phyloP scores from a whole-genome alignment of 2,113 vertebrate genomes.

The Taxidea taxus region DNA sequence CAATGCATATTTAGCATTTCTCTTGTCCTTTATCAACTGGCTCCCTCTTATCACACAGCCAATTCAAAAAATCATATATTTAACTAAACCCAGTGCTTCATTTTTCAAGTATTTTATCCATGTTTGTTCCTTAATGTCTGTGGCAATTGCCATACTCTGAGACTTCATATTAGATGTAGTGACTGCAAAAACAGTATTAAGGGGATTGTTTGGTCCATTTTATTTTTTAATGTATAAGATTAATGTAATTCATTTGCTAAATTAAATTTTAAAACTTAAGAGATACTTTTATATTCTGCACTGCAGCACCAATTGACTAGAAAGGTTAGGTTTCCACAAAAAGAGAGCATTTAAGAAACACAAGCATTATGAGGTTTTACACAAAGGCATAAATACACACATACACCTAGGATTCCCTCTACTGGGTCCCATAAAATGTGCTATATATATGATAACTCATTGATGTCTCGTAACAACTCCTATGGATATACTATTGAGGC shows the following conservation, averaged over 20 bases:
- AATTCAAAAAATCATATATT: constrained; percentile 87
- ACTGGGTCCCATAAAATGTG: not conserved
- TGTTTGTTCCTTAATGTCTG: constrained; percentile 53
- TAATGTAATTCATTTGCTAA: not conserved
- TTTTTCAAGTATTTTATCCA: constrained; percentile 68
- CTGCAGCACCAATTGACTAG: not conserved
- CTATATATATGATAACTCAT: not conserved
- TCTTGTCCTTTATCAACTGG: constrained; percentile 84
- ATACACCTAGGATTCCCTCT: not conserved
- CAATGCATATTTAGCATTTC: constrained; percentile 87
- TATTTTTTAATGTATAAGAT: not conserved
- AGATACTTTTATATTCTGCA: not conserved
- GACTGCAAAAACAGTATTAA: not conserved
- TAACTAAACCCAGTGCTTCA: constrained; percentile 64
- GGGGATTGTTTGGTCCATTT: not conserved
- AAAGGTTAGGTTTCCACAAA: not conserved
- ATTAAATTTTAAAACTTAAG: constrained; percentile 23
- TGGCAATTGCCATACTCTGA: not conserved
- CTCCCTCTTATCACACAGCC: constrained; percentile 78
- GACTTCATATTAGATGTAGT: not conserved
- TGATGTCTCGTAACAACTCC: not conserved
- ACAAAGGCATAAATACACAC: not conserved
- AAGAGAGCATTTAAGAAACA: not conserved
- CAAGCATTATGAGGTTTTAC: not conserved
- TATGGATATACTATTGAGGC: not conserved